Evolutionary conservation across 2,113 vertebrate genomes (phyloP).

Genomic region (Ophiodon elongatus): DNA sequence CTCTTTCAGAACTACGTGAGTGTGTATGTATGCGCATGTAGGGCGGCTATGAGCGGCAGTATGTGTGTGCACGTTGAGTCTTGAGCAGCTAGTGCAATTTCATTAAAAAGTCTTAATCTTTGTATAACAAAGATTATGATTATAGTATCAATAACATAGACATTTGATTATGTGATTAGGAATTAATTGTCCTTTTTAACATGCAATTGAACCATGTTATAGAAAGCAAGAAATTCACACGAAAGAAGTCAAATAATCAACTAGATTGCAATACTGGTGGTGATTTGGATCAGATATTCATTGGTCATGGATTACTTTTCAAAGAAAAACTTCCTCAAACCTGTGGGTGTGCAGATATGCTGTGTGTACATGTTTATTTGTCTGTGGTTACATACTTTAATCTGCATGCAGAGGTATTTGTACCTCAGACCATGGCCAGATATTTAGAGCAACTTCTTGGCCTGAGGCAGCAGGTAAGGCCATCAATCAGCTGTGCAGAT

Average conservation of each 20-base stretch:
- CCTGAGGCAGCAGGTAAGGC: constrained; percentile 51
- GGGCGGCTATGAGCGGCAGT: constrained; percentile 1
- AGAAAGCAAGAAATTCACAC: neutral
- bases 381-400: constrained; percentile 31
- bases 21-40: constrained; percentile 78
- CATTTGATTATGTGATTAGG: neutral
- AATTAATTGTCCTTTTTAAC: neutral
- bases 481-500: constrained; percentile 56
- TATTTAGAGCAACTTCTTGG: constrained; percentile 36
- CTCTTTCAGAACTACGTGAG: constrained; percentile 98
- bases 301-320: neutral
- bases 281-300: constrained; percentile 18
- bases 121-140: neutral
- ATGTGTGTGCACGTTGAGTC: neutral
- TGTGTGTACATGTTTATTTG: constrained; percentile 28
- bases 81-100: neutral
- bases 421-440: constrained; percentile 16
- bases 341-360: constrained; percentile 27
- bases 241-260: neutral
- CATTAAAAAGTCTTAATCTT: neutral
- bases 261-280: neutral
- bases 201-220: neutral
- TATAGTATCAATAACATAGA: too few species aligned
- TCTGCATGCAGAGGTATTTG: constrained; percentile 47
- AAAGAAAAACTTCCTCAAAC: constrained; percentile 13